Evolutionary conservation across 1,140 invertebrate genomes (phyloP).

Genomic region (Drosophila miranda): DNA sequence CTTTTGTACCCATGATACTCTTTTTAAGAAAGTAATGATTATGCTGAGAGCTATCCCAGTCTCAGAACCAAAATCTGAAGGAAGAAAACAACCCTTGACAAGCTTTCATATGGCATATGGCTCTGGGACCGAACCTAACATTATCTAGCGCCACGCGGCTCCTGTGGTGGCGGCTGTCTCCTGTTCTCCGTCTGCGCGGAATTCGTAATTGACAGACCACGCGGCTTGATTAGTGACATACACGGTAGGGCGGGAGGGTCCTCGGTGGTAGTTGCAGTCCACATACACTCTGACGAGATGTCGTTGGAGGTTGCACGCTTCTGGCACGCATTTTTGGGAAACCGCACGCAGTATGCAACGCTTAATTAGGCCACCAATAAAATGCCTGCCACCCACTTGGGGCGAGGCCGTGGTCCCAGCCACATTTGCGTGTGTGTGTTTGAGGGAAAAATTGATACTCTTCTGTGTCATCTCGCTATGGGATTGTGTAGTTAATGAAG

Average conservation of each 20-base stretch:
- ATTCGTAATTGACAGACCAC: constrained; percentile 40
- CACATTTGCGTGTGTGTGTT: constrained; percentile 24
- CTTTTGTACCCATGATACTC: no score
- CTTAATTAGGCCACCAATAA: constrained; percentile 72
- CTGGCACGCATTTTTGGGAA: constrained; percentile 34
- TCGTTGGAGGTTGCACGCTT: constrained; percentile 17
- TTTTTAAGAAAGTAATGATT: no score
- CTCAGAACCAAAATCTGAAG: no score
- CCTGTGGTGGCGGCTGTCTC: no score
- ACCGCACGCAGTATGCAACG: constrained; percentile 67
- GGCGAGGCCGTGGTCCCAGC: constrained; percentile 4
- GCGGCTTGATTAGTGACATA: constrained; percentile 43
- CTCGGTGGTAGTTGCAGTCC: no score
- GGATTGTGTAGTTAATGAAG: no score
- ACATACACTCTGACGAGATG: neutral
- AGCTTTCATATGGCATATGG: no score
- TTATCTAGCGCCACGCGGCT: no score
- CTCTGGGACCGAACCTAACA: no score
- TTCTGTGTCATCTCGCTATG: no score
- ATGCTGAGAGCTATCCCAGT: no score
- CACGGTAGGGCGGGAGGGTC: neutral
- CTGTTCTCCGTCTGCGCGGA: constrained; percentile 13
- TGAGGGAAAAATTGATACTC: constrained; percentile 15
- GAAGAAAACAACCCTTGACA: no score
- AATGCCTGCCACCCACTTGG: constrained; percentile 24